Evolutionary conservation across 2,797 vertebrate species (phyloP).

Genomic region (Chloroceryle amazona): DNA sequence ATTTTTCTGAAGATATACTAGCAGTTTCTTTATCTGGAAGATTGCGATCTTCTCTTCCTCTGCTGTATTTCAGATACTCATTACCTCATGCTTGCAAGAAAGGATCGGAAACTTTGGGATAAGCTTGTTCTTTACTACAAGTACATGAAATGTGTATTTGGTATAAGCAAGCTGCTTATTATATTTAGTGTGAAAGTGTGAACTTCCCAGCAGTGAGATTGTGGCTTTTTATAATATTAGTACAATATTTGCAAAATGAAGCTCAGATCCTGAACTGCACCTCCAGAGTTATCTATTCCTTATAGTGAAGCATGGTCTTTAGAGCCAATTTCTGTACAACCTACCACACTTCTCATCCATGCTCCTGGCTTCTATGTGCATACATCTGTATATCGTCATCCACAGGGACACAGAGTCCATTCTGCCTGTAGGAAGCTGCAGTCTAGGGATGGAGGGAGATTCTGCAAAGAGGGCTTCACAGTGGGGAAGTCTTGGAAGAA

Average conservation of each 20-base stretch:
- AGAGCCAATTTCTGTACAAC: background rate
- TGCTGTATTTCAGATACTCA: background rate
- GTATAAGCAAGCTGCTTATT: background rate
- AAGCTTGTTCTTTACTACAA: background rate
- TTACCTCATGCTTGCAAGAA: background rate
- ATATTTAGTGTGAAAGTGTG: background rate
- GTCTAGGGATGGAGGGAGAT: background rate
- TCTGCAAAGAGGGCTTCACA: background rate
- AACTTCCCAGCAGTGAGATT: background rate
- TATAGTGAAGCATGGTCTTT: background rate
- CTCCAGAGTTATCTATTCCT: background rate
- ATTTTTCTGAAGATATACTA: background rate
- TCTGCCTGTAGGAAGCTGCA: background rate
- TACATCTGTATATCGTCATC: accelerated
- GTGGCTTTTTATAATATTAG: background rate
- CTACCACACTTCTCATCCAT: accelerated
- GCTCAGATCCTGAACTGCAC: background rate
- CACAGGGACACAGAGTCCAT: background rate
- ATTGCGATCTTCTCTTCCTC: background rate
- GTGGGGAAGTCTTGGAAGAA: background rate
- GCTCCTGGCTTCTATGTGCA: background rate
- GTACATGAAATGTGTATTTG: background rate
- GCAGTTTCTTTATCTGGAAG: background rate
- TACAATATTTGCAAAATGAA: background rate
- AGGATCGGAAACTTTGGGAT: background rate